Conservation (phyloP, 2,113 vertebrate species). For the Dicerorhinus sumatrensis region DNA sequence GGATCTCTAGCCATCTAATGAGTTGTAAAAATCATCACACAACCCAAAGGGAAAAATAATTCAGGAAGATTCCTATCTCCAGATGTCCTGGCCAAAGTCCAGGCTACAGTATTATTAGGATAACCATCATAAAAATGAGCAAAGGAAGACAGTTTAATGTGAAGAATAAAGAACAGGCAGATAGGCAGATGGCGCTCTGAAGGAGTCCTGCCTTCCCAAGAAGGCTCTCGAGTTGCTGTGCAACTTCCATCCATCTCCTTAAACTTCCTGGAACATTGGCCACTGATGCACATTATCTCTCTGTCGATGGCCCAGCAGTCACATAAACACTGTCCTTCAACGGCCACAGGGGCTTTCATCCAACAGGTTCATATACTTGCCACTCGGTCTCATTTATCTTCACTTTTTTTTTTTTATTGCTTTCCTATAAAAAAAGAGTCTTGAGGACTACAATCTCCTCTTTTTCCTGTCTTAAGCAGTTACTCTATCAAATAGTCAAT, state of each 20-base stretch:
- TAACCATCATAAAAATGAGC: not conserved
- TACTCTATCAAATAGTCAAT: slow-evolving; percentile 48
- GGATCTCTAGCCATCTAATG: not conserved
- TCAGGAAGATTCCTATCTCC: slow-evolving; percentile 28
- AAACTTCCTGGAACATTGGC: not conserved
- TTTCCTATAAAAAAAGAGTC: not conserved
- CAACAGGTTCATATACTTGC: slow-evolving; percentile 6
- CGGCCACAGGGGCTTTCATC: not conserved
- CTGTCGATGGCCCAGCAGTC: not conserved
- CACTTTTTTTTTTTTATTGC: not conserved
- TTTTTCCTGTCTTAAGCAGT: slow-evolving; percentile 23
- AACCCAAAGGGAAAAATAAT: slow-evolving; percentile 24
- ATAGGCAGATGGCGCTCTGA: not conserved
- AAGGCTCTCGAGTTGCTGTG: not conserved
- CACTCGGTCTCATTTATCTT: slow-evolving; percentile 25
- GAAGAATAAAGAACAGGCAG: not conserved
- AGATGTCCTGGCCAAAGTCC: slow-evolving; percentile 33
- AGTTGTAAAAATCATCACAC: not conserved
- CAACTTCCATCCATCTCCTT: not conserved
- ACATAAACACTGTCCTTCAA: not conserved
- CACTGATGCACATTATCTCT: not conserved
- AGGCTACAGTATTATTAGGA: not conserved
- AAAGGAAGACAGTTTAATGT: slow-evolving; percentile 13
- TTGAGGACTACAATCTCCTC: not conserved
- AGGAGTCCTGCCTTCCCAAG: not conserved